Evolutionary conservation across 2,113 vertebrate species (phyloP), one percentile per base, ranked within the genome.

Genomic region (Ailuropoda melanoleuca): DNA sequence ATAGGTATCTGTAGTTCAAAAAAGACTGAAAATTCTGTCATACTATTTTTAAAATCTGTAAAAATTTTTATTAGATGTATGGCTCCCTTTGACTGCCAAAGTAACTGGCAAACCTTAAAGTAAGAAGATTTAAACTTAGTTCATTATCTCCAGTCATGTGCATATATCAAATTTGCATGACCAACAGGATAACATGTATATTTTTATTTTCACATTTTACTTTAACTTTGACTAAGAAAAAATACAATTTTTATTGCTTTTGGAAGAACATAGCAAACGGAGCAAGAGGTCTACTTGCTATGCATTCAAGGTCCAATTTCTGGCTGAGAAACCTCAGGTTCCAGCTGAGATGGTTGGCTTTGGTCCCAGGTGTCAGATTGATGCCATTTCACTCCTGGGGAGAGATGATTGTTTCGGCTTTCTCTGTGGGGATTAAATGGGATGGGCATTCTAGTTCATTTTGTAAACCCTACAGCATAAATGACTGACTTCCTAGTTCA

Each of bases 351-450:
- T 39, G 72, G 19, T 74, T 96, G 96, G 96, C 86, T n/a, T 82
- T 26, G 70, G 72, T 92, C 92, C 96, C 21, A 0, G 86, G 80
- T 8, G 2, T 84, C 70, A 53, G 56, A 81, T 29, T 37, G 26
- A 55, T 88, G 86, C 81, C 64, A 1, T 91, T 91, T 93, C 39
- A 64, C 56, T 93, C 94, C 95, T 82, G 85, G 60, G 83, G 85
- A 77, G 91, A 94, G 81, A 68, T 37, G 48, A 88, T 97, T 94
- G 85, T 94, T 80, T 88, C 77, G 46, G 92, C 64, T 53, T 90
- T 97, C 93, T 95, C 92, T 77, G 89, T 55, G 64, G 85, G 89
- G 46, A 91, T 96, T 85, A 93, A 93, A 48, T 95, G 80, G 92
- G 81, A 48, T 75, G 93, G 80, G 17, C 93, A 75, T 94, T 92